Conservation (phyloP, 2,113 vertebrate genomes). For the Bujurquina vittata region DNA sequence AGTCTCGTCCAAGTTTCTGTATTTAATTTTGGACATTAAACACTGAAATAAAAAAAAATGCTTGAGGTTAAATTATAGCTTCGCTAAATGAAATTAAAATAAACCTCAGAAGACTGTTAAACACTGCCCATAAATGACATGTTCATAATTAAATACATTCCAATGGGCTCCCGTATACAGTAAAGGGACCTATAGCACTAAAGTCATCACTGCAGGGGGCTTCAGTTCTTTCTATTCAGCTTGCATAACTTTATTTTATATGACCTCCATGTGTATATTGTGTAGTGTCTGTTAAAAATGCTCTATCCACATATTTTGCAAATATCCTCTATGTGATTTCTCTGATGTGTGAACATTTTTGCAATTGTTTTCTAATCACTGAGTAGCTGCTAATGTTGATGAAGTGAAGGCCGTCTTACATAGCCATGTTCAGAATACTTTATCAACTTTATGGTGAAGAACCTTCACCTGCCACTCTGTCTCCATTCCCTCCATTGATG, state of each 20-base stretch:
- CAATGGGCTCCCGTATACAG: neutral
- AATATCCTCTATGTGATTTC: neutral
- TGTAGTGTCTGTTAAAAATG: neutral
- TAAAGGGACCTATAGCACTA: neutral
- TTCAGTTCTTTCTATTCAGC: neutral
- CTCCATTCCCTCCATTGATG: neutral
- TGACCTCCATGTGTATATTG: neutral
- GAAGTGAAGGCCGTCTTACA: neutral
- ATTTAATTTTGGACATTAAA: neutral
- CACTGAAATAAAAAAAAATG: neutral
- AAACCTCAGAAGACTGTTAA: neutral
- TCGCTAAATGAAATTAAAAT: neutral
- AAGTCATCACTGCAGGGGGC: neutral
- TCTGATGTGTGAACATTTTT: neutral
- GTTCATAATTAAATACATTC: neutral
- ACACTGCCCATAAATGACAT: neutral
- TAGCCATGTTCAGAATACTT: neutral
- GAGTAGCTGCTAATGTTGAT: too few relatives aligned
- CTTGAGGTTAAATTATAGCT: neutral
- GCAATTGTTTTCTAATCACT: too few relatives aligned
- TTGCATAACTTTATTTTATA: neutral
- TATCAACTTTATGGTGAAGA: neutral
- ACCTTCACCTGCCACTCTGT: neutral
- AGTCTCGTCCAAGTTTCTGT: neutral
- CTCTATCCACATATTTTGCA: neutral